Evolutionary conservation across 2,797 vertebrate species (phyloP).

Genomic region (Neostethus bicornis): DNA sequence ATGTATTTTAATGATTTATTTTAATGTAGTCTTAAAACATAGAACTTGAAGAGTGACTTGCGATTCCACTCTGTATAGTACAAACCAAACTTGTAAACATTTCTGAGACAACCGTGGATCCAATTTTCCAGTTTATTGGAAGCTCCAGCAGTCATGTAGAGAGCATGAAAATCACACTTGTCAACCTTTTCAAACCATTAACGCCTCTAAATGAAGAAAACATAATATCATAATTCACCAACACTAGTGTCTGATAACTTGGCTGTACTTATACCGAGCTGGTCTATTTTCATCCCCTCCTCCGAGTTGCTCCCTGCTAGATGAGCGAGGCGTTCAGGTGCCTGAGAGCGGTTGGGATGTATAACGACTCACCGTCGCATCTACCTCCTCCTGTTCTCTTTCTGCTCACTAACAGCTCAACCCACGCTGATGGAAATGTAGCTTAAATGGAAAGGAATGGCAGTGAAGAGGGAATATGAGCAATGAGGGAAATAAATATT

Average conservation of each 20-base stretch:
- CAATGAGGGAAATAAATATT: conserved; percentile 51
- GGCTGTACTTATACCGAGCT: conserved; percentile 11
- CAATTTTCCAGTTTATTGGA: conserved; percentile 2
- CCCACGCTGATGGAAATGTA: conserved; percentile 41
- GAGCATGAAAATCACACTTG: conserved; percentile 14
- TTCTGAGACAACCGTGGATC: no score
- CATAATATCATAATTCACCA: conserved; percentile 22
- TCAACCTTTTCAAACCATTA: conserved; percentile 9
- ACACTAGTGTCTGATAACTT: conserved; percentile 24
- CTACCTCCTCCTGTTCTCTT: conserved; percentile 40
- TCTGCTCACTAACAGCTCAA: conserved; percentile 38
- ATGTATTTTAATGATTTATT: no score
- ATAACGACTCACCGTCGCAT: conserved; percentile 17
- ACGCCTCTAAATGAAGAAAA: conserved; percentile 25
- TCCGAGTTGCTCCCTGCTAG: conserved; percentile 24
- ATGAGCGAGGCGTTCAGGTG: conserved; percentile 52
- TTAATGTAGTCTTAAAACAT: no score
- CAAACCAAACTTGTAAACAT: no score
- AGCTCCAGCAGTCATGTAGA: conserved; percentile 6
- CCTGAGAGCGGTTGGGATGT: conserved; percentile 39
- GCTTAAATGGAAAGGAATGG: conserved; percentile 14
- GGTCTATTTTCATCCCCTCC: conserved; percentile 53
- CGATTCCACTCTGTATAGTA: no score
- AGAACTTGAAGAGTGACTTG: no score
- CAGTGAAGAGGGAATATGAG: conserved; percentile 35